Percentiles rank a stretch among this genome's conserved stretches.
These are phyloP conservation scores for Nymphicus hollandicus DNA, from an alignment of 2,113 vertebrate genomes.

Conservation along the genomic window DNA sequence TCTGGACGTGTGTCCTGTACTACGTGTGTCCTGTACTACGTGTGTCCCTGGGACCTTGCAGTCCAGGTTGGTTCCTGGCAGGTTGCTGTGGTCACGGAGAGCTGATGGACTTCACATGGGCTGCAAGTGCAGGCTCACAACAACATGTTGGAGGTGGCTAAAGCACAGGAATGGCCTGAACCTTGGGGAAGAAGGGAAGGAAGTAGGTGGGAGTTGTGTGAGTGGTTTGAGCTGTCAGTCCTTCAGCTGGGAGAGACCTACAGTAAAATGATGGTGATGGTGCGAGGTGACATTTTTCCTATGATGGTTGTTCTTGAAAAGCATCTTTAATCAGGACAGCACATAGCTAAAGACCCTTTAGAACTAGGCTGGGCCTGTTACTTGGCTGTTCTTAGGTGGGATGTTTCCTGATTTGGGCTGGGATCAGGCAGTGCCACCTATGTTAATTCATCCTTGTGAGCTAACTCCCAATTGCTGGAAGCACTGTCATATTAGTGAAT, in stretches of 20 bases:
- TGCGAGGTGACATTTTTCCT: not conserved
- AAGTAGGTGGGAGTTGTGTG: not conserved
- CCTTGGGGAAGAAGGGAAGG: not conserved
- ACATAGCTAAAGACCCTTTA: not conserved
- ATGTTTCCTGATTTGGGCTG: fast-evolving
- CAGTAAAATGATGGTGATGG: not conserved
- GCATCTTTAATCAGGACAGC: not conserved
- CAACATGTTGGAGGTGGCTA: not conserved
- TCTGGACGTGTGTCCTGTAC: not conserved
- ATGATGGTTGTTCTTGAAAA: not conserved
- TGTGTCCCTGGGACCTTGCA: not conserved
- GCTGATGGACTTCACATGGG: not conserved
- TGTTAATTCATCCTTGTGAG: not conserved
- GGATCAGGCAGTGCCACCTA: not conserved
- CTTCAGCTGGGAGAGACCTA: not conserved
- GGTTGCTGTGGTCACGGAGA: not conserved
- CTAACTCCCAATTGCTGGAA: not conserved
- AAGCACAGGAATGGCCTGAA: not conserved
- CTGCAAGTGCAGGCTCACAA: not conserved
- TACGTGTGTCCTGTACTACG: fast-evolving
- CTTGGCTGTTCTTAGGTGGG: not conserved
- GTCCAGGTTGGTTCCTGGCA: not conserved
- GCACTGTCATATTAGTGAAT: not conserved
- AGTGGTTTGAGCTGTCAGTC: not conserved
- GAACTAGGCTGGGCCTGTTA: not conserved